Conservation (phyloP, 2,888 invertebrate genomes). For the Suillia variegata region DNA sequence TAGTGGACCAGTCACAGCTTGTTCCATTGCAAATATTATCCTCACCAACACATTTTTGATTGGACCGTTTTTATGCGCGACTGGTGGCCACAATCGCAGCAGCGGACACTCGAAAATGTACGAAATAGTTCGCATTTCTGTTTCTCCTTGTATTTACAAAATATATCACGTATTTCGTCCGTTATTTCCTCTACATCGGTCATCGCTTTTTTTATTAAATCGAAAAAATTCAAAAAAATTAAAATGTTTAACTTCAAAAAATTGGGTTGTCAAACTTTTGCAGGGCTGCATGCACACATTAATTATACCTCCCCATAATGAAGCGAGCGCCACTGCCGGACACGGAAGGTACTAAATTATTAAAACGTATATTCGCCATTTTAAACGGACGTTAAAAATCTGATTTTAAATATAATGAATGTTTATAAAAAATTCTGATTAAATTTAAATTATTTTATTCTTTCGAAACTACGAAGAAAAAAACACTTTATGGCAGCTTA, state of each 20-base stretch:
- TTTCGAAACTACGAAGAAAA: background rate
- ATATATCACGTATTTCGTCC: constrained; percentile 33
- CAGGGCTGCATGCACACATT: no score
- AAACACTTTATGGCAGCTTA: background rate
- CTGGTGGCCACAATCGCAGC: constrained; percentile 41
- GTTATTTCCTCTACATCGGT: constrained; percentile 30
- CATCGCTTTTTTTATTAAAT: no score
- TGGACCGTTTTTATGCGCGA: constrained; percentile 21
- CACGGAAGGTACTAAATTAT: constrained; percentile 8
- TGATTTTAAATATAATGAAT: constrained; percentile 67
- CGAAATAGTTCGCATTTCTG: constrained; percentile 30
- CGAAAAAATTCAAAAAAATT: no score
- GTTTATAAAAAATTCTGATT: no score
- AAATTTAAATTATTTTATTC: no score
- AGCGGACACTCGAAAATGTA: constrained; percentile 25
- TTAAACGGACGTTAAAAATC: constrained; percentile 43
- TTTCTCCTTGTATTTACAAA: constrained; percentile 29
- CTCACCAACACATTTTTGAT: constrained; percentile 23
- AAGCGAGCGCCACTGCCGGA: constrained; percentile 30
- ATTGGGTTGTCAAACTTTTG: background rate
- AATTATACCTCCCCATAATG: constrained; percentile 44
- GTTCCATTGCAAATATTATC: background rate
- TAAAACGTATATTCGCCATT: constrained; percentile 56
- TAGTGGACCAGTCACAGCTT: no score
- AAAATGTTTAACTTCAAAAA: no score